Percentiles rank a stretch among this genome's conserved stretches.
Evolutionary conservation across 2,888 invertebrate genomes (phyloP).

Genomic region (Hetaerina titia): DNA sequence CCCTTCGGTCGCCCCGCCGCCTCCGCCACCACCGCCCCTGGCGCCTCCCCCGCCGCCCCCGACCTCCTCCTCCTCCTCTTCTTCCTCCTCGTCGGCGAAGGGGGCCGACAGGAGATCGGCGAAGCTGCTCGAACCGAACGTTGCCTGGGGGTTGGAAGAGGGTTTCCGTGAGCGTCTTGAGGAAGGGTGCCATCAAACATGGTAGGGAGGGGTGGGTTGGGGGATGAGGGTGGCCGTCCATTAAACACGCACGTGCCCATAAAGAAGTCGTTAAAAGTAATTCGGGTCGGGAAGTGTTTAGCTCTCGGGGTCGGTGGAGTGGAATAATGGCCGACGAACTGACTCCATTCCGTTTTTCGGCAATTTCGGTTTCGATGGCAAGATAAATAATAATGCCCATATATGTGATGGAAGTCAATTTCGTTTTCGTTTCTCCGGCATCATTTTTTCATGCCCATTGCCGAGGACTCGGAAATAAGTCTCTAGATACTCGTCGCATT

Average conservation of each 20-base stretch:
- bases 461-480: neutral
- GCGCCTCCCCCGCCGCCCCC: constrained; percentile 85
- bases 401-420: neutral
- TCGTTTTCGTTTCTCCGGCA: neutral
- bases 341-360: neutral
- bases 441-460: neutral
- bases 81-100: constrained; percentile 86
- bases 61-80: constrained; percentile 85
- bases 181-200: neutral
- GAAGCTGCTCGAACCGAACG: constrained; percentile 88
- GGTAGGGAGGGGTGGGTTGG: neutral
- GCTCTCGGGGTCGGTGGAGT: neutral
- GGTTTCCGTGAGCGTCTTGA: neutral
- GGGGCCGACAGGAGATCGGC: constrained; percentile 88
- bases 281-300: neutral
- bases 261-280: constrained; percentile 38
- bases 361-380: constrained; percentile 10
- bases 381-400: neutral
- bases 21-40: constrained; percentile 76
- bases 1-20: constrained; percentile 84
- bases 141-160: constrained; percentile 82
- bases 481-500: neutral
- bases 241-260: constrained; percentile 35
- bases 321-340: neutral
- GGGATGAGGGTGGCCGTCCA: neutral